Evolutionary conservation across 2,888 invertebrate species (phyloP).

Genomic region (Oasisia sp.): DNA sequence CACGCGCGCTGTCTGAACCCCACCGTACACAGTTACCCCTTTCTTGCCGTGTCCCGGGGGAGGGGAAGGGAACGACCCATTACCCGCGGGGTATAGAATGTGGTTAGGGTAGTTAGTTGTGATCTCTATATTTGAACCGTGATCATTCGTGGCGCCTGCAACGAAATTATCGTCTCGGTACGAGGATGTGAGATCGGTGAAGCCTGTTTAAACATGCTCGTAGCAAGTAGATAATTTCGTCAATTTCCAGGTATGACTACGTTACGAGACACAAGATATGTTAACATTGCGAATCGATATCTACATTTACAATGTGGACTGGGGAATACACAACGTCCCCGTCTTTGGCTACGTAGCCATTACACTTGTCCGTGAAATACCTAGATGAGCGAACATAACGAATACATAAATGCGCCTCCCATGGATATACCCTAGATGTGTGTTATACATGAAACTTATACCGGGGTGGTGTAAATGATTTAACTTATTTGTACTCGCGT

Average conservation of each 20-base stretch:
- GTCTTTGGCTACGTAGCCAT: neutral
- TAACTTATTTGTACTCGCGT: no score
- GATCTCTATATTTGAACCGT: neutral
- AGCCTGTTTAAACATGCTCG: neutral
- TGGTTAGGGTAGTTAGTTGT: slow-evolving; percentile 10
- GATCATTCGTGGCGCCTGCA: neutral
- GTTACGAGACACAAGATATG: neutral
- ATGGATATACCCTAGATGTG: neutral
- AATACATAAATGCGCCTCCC: neutral
- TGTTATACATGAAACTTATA: no score
- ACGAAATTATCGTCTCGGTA: neutral
- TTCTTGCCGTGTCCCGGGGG: neutral
- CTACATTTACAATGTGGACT: no score
- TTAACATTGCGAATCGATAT: no score
- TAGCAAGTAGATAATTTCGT: neutral
- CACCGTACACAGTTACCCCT: neutral
- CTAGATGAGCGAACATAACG: neutral
- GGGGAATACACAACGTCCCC: no score
- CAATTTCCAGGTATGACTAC: neutral
- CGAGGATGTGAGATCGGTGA: neutral
- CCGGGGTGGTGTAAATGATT: no score
- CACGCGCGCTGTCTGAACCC: neutral
- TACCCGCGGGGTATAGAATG: neutral
- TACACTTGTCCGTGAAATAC: neutral
- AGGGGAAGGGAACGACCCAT: neutral